Evolutionary conservation across 1,140 invertebrate genomes (phyloP), one percentile per base, ranked within the genome.

Genomic region (Drosophila grimshawi): DNA sequence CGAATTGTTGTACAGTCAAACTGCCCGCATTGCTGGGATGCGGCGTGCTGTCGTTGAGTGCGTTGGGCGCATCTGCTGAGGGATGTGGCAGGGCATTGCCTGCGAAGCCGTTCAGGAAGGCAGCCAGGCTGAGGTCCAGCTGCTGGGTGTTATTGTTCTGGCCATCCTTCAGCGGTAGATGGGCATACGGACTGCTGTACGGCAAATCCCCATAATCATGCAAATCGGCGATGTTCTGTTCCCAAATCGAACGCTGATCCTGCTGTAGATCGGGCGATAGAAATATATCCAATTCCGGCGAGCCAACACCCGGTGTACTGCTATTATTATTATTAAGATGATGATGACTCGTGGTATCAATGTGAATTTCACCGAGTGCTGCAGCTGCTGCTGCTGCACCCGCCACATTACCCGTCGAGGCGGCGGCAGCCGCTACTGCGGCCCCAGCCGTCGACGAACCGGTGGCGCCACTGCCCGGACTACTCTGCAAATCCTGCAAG

Each of bases 221-320:
- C 33, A 92, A 59, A 85, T 92, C 92, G 2, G 92, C 92, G 6
- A 92, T 60, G 52, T 92, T 92, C 45, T 92, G 92, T 56, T 92
- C 92, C 81, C 81, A 86, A 6, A 92, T 80, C n/a, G 92, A 92
- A 37, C 78, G 80, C 43, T 86, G 74, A 59, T 92, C 92, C 32
- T 81, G 81, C 60, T 86, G 79, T 27, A 76, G 55, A 29, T 92
- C 83, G 8, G 86, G 73, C 3, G 91, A 86, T 2, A 92, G 70
- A 41, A 90, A 92, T 7, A 81, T 61, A 39, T 91, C 89, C 41
- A 90, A n/a, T 27, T 90, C 85, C 0, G 78, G 80, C 1, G 72
- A 30, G 7, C 68, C 19, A 19, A 19, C 60, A 11, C 49, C 60
- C 37, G 62, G 35, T 7, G 61, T 59, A 56, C 76, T 86, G 4